Evolutionary conservation across 2,113 vertebrate genomes (phyloP).

Genomic region (Phyllostomus hastatus): DNA sequence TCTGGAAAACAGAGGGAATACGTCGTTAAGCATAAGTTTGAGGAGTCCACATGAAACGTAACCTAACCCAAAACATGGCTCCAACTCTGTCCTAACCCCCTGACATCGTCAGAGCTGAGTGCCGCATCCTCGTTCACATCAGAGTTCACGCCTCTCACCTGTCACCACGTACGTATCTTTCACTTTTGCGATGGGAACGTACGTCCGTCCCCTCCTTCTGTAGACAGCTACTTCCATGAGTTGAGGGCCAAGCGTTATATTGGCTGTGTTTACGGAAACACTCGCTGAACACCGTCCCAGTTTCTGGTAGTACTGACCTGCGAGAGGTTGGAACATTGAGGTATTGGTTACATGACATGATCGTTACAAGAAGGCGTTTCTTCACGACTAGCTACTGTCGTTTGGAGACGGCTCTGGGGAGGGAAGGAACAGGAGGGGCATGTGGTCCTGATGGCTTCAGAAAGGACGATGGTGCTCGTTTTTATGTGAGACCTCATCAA

Average conservation of each 20-base stretch:
- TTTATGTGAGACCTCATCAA: background rate
- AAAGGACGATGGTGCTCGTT: background rate
- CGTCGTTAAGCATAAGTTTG: background rate
- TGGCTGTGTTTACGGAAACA: conserved; percentile 90
- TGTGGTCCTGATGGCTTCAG: background rate
- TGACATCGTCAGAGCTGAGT: background rate
- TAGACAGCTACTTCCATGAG: conserved; percentile 91
- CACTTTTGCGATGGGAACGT: conserved; percentile 85
- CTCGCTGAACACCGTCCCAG: conserved; percentile 84
- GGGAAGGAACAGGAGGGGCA: background rate
- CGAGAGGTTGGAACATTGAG: background rate
- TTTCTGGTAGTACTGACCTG: conserved; percentile 92
- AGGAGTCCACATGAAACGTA: background rate
- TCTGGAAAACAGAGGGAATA: background rate
- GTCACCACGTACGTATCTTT: conserved; percentile 85
- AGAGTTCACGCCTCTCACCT: conserved; percentile 78
- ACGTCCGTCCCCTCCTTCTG: conserved; percentile 81
- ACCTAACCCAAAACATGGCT: background rate
- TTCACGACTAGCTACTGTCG: background rate
- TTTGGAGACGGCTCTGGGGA: background rate
- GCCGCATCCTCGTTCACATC: background rate
- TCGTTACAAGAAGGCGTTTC: background rate
- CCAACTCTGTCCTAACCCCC: background rate
- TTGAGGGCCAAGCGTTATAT: conserved; percentile 87
- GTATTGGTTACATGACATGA: background rate